Percentiles rank a stretch among this genome's conserved stretches.
phyloP scores from a whole-genome alignment of 2,888 invertebrate genomes.

The Oxyscelio sp. region DNA sequence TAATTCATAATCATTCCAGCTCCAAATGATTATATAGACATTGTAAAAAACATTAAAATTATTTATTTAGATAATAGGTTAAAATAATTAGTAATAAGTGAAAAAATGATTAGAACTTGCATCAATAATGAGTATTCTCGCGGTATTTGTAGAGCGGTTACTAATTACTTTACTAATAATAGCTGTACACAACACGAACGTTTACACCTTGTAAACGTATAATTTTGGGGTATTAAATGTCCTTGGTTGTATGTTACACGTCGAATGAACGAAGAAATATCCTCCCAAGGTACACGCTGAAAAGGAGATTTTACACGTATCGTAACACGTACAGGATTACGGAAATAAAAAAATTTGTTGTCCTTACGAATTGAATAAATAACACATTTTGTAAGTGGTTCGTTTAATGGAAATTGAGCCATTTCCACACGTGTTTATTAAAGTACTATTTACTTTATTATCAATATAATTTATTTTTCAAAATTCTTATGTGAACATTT shows the following conservation, averaged over 20 bases:
- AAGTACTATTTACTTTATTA: too few relatives aligned
- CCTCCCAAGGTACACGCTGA: conserved; percentile 16
- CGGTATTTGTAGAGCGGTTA: not conserved
- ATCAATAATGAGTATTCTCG: too few relatives aligned
- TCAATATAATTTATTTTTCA: too few relatives aligned
- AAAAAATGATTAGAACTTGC: too few relatives aligned
- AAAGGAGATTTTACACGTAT: conserved; percentile 27
- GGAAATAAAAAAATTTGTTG: conserved; percentile 20
- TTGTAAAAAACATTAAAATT: too few relatives aligned
- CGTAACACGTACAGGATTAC: conserved; percentile 23
- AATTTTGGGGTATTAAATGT: conserved; percentile 43
- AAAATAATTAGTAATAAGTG: too few relatives aligned
- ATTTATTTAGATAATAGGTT: too few relatives aligned
- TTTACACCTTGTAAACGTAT: conserved; percentile 35
- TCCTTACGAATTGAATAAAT: not conserved
- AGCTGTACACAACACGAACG: conserved; percentile 3
- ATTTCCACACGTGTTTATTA: not conserved
- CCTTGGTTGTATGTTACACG: conserved; percentile 23
- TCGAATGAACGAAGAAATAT: conserved; percentile 35
- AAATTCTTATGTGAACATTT: too few relatives aligned
- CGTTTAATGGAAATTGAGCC: not conserved
- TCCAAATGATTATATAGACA: too few relatives aligned
- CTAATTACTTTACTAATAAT: not conserved
- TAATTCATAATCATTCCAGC: too few relatives aligned
- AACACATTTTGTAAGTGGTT: not conserved